Conservation (phyloP, 1,140 invertebrate genomes). For the Magallana angulata region DNA sequence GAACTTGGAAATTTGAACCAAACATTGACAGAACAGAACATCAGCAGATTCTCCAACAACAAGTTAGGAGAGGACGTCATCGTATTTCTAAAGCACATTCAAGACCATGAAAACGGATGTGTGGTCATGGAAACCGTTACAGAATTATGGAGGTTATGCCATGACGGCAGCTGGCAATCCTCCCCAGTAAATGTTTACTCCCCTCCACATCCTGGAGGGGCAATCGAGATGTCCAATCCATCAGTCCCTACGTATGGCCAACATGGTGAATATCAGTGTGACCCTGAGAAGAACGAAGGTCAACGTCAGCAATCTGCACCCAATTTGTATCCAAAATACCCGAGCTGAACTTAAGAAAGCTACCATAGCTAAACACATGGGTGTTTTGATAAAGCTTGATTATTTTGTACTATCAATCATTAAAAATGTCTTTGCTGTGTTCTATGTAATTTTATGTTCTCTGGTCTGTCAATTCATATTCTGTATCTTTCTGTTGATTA, state of each 20-base stretch:
- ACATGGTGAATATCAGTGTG: neutral
- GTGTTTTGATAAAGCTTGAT: too few species aligned
- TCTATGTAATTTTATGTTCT: too few species aligned
- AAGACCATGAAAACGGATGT: slow-evolving; percentile 2
- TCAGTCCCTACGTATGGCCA: neutral
- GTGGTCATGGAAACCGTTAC: slow-evolving; percentile 2
- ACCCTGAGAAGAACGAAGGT: neutral
- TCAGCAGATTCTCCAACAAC: neutral
- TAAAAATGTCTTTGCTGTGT: too few species aligned
- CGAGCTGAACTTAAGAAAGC: too few species aligned
- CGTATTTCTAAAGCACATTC: neutral
- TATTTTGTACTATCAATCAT: too few species aligned
- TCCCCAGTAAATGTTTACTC: neutral
- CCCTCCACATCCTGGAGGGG: neutral
- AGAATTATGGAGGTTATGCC: neutral
- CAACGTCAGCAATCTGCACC: too few species aligned
- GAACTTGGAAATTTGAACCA: neutral
- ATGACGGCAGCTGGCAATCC: neutral
- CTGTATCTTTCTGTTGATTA: too few species aligned
- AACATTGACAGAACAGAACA: neutral
- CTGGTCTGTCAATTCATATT: too few species aligned
- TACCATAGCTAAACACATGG: too few species aligned
- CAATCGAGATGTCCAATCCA: neutral
- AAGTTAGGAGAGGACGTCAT: neutral
- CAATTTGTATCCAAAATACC: too few species aligned